Base-by-base conservation (phyloP, 2,113 vertebrate genomes). In the Phyllostomus discolor region DNA sequence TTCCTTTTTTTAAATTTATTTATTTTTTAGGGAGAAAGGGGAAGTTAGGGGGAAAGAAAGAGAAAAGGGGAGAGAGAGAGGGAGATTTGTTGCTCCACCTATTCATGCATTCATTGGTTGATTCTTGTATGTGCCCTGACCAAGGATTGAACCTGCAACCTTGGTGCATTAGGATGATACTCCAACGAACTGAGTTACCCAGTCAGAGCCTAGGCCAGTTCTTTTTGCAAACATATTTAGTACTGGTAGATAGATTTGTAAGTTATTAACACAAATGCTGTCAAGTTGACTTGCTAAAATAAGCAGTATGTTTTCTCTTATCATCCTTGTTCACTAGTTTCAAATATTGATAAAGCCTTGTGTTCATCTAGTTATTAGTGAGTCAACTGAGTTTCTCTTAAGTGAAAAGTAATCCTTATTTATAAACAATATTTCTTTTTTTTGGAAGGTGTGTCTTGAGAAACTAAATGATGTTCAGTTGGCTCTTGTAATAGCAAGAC, bases 391-490 rank as follows among this genome's bases (percentile, higher is more conserved):
- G 12, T 96, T 95, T 81, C 81, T 91, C 19, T 67, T 92, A 84
- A 92, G 62, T 66, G 28, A 46, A 76, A 95, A 16, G 93, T 97
- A 26, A 66, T 0, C 43, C 15, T 95, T 93, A 19, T 78, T 95
- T 75, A 72, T 93, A 46, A 97, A 89, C 11, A 87, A 70, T 66
- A 52, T 96, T 73, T 75, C 59, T 91, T 84, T 38, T 67, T 43
- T 46, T 97, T 62, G 24, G 99, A 94, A 98, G 99, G 99, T 99
- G 66, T 99, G 99, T 97, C 97, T 99, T 96, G 99, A 99, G 97
- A 99, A 99, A 98, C 97, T 99, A 97, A 99, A 99, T 98, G 99
- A 99, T 92, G 98, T 99, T 79, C 99, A 99, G 22, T 97, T 99
- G 96, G 99, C 99, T 78, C 98, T 99, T 97, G 99, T 99, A 96